Conservation (phyloP, 1,140 invertebrate species). For the Ylistrum balloti region DNA sequence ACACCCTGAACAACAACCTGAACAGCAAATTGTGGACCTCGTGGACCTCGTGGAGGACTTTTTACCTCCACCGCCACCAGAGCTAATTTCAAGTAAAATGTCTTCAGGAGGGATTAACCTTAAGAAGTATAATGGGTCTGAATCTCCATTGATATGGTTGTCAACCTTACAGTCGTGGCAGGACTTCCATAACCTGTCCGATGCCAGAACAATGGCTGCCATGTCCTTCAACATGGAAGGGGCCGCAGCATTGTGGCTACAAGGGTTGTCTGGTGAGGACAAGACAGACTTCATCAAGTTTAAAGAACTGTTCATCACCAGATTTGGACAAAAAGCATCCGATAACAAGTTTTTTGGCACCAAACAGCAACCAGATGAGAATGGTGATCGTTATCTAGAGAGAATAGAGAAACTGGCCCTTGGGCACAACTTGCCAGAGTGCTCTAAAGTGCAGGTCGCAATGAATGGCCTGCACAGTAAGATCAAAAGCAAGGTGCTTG, state of each 20-base stretch:
- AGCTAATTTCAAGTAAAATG: too few species aligned
- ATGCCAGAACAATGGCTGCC: slow-evolving; percentile 2
- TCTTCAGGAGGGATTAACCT: neutral
- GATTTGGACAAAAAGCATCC: neutral
- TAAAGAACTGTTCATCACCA: neutral
- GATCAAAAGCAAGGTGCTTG: too few species aligned
- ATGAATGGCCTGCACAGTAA: too few species aligned
- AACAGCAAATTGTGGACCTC: too few species aligned
- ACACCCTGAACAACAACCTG: too few species aligned
- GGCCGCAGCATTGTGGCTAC: neutral
- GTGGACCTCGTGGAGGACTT: too few species aligned
- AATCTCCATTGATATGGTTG: slow-evolving; percentile 35
- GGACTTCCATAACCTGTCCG: neutral
- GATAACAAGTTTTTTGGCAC: neutral
- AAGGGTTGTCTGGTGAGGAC: neutral
- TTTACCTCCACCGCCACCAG: too few species aligned
- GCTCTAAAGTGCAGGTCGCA: too few species aligned
- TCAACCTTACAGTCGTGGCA: slow-evolving; percentile 38
- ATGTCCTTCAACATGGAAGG: too few species aligned
- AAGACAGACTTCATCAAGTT: too few species aligned
- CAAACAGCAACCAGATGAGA: too few species aligned
- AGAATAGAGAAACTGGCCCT: neutral
- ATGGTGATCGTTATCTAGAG: neutral
- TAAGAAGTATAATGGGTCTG: slow-evolving; percentile 34
- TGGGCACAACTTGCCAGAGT: too few species aligned